Evolutionary conservation across 2,888 invertebrate genomes (phyloP), one percentile per base, ranked within the genome.

Genomic region (Nemotelus pantherinus): DNA sequence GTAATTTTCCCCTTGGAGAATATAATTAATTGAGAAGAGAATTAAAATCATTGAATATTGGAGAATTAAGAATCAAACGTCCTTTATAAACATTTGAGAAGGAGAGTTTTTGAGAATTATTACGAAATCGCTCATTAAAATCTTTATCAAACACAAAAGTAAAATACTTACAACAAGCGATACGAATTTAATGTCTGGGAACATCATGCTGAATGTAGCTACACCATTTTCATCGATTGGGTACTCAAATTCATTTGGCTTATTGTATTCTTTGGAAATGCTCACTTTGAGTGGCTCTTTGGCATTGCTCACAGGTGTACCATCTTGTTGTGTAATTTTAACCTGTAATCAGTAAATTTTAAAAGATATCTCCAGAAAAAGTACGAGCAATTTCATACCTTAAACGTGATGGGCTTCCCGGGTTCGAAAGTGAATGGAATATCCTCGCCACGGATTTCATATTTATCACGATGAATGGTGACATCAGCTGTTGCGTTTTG

Each of bases 361-460:
- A 25, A 25, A 25, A 25, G 25, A 25, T 25, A 25, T 25, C 25
- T 25, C 25, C 25, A 25, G 25, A 25, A 25, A 25, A 25, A 25
- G 25, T 25, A 25, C 25, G 25, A 25, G 25, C 25, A 25, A 25
- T 25, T 25, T 25, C 25, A 89, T 87, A 94, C 94, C 88, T 93
- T 93, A 43, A 96, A 93, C 48, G 92, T 93, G 82, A 94, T 96
- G 80, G 93, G 93, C 71, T 97, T 89, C 43, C 94, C 94, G 1
- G 96, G 97, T 85, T 96, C 96, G 87, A 96, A 98, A 81, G 93
- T 93, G 82, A 94, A 93, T 0, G 97, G 94, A 10, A 93, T 93
- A 82, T 93, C 92, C 41, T 96, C 91, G 74, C 95, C 89, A 78
- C 93, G 91, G 88, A 96, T 89, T 81, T 92, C 91, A 82, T 94